These are phyloP conservation scores for Peromyscus attwateri DNA, from an alignment of 2,797 vertebrate genomes.

Conservation along the genomic window DNA sequence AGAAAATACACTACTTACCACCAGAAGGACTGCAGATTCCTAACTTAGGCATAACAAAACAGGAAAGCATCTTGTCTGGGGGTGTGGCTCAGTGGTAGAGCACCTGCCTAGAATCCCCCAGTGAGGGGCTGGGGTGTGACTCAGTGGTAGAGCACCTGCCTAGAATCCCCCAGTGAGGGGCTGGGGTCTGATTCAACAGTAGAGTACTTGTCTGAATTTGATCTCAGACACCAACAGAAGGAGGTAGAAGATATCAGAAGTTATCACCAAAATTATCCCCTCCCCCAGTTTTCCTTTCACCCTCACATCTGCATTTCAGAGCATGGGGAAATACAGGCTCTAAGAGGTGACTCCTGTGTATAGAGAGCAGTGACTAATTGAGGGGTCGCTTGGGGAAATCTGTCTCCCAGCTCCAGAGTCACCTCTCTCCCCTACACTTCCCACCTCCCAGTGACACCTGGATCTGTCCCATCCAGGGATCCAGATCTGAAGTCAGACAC, in stretches of 20 bases:
- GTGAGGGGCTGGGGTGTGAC: too few relatives aligned
- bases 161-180: too few relatives aligned
- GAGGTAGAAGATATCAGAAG: background rate
- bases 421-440: background rate
- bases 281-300: background rate
- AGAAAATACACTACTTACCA: conserved; percentile 38
- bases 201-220: background rate
- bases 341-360: background rate
- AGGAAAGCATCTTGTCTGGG: conserved; percentile 10
- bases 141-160: too few relatives aligned
- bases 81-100: background rate
- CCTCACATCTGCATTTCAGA: conserved; percentile 13
- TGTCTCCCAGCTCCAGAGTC: background rate
- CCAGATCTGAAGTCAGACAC: background rate
- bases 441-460: background rate
- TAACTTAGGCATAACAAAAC: conserved; percentile 30
- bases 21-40: conserved; percentile 5
- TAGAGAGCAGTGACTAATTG: background rate
- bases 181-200: too few relatives aligned
- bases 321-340: background rate
- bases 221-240: background rate
- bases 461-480: background rate
- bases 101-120: background rate
- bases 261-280: background rate
- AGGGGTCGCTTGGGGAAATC: background rate